Base-by-base conservation (phyloP, 2,797 vertebrate species). In the Kryptolebias ocellatus region DNA sequence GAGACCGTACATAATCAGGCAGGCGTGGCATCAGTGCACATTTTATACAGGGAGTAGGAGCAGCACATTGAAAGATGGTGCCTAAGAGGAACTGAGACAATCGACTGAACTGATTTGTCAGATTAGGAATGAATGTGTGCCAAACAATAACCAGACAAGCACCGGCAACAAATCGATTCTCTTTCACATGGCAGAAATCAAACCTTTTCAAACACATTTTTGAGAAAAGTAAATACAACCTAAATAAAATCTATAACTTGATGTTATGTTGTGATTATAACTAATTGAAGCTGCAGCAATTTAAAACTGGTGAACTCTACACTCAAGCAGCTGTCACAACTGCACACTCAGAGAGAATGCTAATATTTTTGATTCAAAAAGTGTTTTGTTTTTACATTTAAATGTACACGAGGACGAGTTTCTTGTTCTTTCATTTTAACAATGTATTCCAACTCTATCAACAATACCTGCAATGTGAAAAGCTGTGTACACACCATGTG, bases 1-100 rank as follows among this genome's bases (percentile, higher is more conserved):
- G 0, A 66, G 63, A 75, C 46, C 73, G 72, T 64, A 74, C 68
- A 67, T 31, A 58, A 73, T 34, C 71, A 76, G 67, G 78, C 76
- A 79, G 70, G 81, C 72, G 50, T 64, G 74, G 71, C 72, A 84
- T 87, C 83, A 84, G 24, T 8, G 6, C 67, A 67, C 61, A 76
- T 82, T 66, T 74, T 66, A 65, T 44, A 71, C 52, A 60, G 52
- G 52, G 18, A 60, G 53, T 67, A 39, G 56, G 27, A 64, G 39
- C n/a, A 72, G 72, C 54, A 64, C 72, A 83, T 65, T 46, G 63
- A 67, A 62, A 29, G 51, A 84, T 52, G 76, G 53, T 55, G 16
- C 57, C 54, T 46, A 64, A 74, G 64, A 67, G 67, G 68, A 70
- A 46, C 50, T 65, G 37, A 44, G 74, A 65, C 8, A 7, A 24